These are phyloP conservation scores for Sisor rabdophorus DNA, from an alignment of 2,113 vertebrate species.

Conservation along the genomic window DNA sequence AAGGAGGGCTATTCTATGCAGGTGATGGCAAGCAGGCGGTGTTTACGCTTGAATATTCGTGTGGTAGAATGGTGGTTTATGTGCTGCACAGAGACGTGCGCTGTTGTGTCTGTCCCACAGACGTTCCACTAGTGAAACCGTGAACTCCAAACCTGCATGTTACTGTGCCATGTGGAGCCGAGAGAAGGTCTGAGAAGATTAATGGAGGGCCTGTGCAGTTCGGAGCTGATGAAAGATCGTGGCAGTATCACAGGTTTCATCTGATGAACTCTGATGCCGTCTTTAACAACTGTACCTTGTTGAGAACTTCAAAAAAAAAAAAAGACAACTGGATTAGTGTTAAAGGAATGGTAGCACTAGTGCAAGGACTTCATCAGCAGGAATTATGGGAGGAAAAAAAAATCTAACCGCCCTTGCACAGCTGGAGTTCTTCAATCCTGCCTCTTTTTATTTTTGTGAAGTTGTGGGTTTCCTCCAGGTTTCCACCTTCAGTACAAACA, in stretches of 20 bases:
- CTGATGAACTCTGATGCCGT: background rate
- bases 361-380: background rate
- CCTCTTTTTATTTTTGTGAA: too few relatives aligned
- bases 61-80: constrained; percentile 14
- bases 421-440: too few relatives aligned
- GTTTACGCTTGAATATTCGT: constrained; percentile 48
- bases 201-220: constrained; percentile 18
- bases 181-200: constrained; percentile 6
- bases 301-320: too few relatives aligned
- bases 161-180: background rate
- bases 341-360: background rate
- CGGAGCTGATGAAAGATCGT: constrained; percentile 19
- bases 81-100: constrained; percentile 17
- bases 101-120: constrained; percentile 32
- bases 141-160: constrained; percentile 13
- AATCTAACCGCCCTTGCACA: too few relatives aligned
- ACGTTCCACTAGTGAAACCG: constrained; percentile 17
- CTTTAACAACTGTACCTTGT: background rate
- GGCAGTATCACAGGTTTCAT: constrained; percentile 27
- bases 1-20: constrained; percentile 36
- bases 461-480: too few relatives aligned
- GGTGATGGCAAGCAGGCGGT: constrained; percentile 48
- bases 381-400: background rate
- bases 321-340: background rate
- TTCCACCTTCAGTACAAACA: too few relatives aligned